Evolutionary conservation across 2,888 invertebrate genomes (phyloP).

Genomic region (Hypena proboscidalis): DNA sequence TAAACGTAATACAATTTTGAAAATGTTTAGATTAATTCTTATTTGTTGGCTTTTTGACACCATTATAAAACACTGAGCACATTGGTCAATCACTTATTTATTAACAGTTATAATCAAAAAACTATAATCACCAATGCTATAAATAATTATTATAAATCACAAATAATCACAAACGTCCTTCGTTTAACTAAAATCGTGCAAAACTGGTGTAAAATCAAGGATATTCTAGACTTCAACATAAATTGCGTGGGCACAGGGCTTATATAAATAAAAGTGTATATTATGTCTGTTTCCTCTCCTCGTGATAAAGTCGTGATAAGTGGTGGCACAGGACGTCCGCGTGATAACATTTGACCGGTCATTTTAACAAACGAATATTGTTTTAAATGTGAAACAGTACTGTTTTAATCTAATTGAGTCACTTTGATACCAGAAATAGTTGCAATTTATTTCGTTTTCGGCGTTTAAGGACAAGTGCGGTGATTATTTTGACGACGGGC

Average conservation of each 20-base stretch:
- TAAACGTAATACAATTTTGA: too few species aligned
- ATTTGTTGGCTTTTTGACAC: too few species aligned
- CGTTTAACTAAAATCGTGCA: constrained; percentile 44
- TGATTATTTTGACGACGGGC: too few species aligned
- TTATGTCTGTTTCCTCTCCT: constrained; percentile 76
- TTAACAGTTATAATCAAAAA: too few species aligned
- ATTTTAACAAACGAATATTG: constrained; percentile 56
- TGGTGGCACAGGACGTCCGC: constrained; percentile 73
- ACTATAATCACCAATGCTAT: too few species aligned
- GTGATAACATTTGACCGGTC: constrained; percentile 73
- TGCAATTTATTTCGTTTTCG: constrained; percentile 1
- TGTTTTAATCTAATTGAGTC: constrained; percentile 34
- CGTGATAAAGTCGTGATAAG: constrained; percentile 66
- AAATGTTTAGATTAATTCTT: too few species aligned
- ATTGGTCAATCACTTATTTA: too few species aligned
- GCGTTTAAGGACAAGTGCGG: too few species aligned
- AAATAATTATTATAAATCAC: not conserved
- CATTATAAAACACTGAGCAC: too few species aligned
- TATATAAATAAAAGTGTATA: constrained; percentile 76
- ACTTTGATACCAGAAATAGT: constrained; percentile 36
- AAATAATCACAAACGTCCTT: constrained; percentile 51
- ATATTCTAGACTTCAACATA: constrained; percentile 60
- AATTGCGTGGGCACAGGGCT: constrained; percentile 62
- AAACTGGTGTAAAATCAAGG: constrained; percentile 58
- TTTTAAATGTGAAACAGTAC: constrained; percentile 36